These are phyloP conservation scores for Aplidium turbinatum DNA, from an alignment of 23 tunicate genomes.

Conservation along the genomic window DNA sequence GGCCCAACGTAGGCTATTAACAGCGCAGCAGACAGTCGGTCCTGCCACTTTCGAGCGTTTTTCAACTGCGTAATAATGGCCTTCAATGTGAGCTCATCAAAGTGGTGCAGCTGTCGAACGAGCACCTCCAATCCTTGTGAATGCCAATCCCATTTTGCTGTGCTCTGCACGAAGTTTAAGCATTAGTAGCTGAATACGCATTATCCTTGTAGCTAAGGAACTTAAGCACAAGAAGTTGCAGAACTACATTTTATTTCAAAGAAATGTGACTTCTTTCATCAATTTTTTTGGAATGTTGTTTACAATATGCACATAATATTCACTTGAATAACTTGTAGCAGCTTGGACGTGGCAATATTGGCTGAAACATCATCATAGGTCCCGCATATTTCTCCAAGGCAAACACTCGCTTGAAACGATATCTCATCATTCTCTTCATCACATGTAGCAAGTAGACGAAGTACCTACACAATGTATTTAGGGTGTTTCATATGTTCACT, in stretches of 20 bases:
- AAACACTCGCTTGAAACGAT: constrained; percentile 64
- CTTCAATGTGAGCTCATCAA: constrained; percentile 47
- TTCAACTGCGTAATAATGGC: constrained; percentile 53
- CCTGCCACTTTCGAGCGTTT: constrained; percentile 75
- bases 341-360: constrained; percentile 20
- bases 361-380: constrained; percentile 29
- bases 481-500: too few species aligned
- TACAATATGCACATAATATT: neutral
- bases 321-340: constrained; percentile 46
- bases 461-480: constrained; percentile 34
- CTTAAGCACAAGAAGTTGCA: too few species aligned
- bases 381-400: constrained; percentile 77
- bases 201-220: too few species aligned
- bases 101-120: constrained; percentile 37
- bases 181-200: too few species aligned
- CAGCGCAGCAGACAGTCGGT: constrained; percentile 76
- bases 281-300: neutral
- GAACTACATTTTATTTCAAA: too few species aligned
- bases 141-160: constrained; percentile 63
- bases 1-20: constrained; percentile 70
- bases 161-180: constrained; percentile 20
- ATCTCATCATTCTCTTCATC: constrained; percentile 46
- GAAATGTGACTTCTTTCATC: neutral
- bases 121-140: constrained; percentile 75
- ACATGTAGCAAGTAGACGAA: constrained; percentile 12